phyloP scores from a whole-genome alignment of 2,888 invertebrate genomes.

The Nomada ruficornis region DNA sequence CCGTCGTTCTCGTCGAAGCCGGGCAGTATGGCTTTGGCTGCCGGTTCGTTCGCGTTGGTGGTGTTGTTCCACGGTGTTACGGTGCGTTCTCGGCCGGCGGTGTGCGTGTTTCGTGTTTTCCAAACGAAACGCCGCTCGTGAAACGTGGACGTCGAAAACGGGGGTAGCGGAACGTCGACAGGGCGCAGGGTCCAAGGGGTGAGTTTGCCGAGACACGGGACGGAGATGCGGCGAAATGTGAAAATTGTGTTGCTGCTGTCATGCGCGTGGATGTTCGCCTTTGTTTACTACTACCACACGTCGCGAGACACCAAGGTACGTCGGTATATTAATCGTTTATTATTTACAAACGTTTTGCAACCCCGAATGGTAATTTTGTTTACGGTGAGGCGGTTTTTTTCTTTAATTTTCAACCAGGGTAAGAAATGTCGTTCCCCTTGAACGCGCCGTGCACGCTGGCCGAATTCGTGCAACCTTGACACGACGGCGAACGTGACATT shows the following conservation, averaged over 20 bases:
- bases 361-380: neutral
- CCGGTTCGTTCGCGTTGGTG: slow-evolving; percentile 75
- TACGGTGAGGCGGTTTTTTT: neutral
- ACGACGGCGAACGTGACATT: neutral
- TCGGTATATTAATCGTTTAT: slow-evolving; percentile 3
- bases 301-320: slow-evolving; percentile 86
- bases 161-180: neutral
- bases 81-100: slow-evolving; percentile 68
- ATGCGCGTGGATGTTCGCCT: slow-evolving; percentile 88
- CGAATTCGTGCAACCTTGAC: slow-evolving; percentile 13
- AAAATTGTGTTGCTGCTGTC: slow-evolving; percentile 87
- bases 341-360: neutral
- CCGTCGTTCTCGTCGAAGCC: slow-evolving; percentile 34
- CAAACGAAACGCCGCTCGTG: slow-evolving; percentile 44
- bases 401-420: too few relatives aligned
- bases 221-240: slow-evolving; percentile 87
- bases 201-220: slow-evolving; percentile 27
- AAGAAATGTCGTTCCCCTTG: neutral
- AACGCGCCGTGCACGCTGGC: too few relatives aligned
- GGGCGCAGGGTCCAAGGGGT: slow-evolving; percentile 22
- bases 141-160: slow-evolving; percentile 30
- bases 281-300: slow-evolving; percentile 87
- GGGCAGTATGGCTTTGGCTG: slow-evolving; percentile 80
- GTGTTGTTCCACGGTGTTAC: slow-evolving; percentile 52
- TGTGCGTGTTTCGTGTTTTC: slow-evolving; percentile 64